Evolutionary conservation across 2,888 invertebrate genomes (phyloP), one percentile per base, ranked within the genome.

Genomic region (Ophion ventricosus): DNA sequence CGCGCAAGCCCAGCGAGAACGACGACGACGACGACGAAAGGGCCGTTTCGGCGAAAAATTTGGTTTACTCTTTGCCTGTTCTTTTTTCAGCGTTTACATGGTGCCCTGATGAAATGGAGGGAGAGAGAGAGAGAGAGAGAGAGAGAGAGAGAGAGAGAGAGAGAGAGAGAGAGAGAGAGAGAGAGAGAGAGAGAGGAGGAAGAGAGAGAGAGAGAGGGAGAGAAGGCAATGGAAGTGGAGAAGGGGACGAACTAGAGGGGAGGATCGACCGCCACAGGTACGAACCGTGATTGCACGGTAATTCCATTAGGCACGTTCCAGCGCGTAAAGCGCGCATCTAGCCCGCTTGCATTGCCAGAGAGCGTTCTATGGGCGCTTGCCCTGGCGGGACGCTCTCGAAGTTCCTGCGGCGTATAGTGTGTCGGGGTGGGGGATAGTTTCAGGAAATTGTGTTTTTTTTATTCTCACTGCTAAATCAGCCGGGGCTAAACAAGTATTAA

Each of bases 361-460:
- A 43, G 49, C 56, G 73, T 63, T 14, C 75, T 49, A 64, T 49
- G 83, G 72, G 69, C 84, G 77, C 82, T 61, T 75, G 14, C 61
- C 25, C 80, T 80, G 70, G 70, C 49, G 69, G 83, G 80, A 81
- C 79, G 80, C 69, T 81, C 70, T 72, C 29, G 54, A 76, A 80
- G 69, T 72, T 81, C 40, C 77, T 29, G 35, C 75, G 61, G 54
- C 61, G 66, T 49, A 23, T 43, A 56, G 61, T 35, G 69, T 43
- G 64, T n/a, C 23, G 20, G 61, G 29, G 43, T 4, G 73, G 49
- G 63, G 29, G 43, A 79, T 66, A 64, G 74, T 80, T 83, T 72
- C 86, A 88, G 91, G 90, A 91, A 91, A 91, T 91, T 90, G 90
- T 90, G 90, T 90, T 91, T 91, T 91, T 91, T 91, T 91, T 90